Evolutionary conservation across 1,140 invertebrate genomes (phyloP).

Genomic region (Eriosoma lanigerum): DNA sequence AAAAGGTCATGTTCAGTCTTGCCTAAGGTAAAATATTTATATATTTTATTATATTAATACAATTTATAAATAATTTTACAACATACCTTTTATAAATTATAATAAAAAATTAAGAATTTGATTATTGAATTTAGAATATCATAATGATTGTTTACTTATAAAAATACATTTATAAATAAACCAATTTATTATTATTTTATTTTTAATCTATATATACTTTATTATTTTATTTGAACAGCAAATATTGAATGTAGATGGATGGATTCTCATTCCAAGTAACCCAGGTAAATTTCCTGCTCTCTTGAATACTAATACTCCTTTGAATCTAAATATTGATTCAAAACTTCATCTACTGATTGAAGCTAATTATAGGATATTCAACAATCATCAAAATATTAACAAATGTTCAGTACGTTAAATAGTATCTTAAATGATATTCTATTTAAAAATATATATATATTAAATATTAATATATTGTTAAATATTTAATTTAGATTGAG

Average conservation of each 20-base stretch:
- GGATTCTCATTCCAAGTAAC: conserved; percentile 42
- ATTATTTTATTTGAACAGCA: conserved; percentile 61
- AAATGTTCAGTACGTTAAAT: conserved; percentile 27
- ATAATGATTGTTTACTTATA: too few species aligned
- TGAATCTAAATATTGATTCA: conserved; percentile 18
- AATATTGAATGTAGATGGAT: conserved; percentile 54
- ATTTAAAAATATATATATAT: too few species aligned
- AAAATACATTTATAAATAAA: too few species aligned
- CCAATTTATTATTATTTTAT: too few species aligned
- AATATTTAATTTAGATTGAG: conserved; percentile 63
- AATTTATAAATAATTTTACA: neutral
- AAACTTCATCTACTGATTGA: conserved; percentile 43
- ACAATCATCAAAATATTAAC: conserved; percentile 1
- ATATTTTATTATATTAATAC: conserved; percentile 19
- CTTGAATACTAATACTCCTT: neutral
- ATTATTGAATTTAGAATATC: too few species aligned
- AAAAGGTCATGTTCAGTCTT: conserved; percentile 62
- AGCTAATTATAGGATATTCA: conserved; percentile 16
- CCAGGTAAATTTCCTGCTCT: conserved; percentile 52
- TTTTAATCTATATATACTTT: conserved; percentile 51
- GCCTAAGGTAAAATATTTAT: conserved; percentile 59
- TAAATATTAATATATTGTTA: neutral
- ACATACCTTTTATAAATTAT: neutral
- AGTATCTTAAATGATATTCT: neutral
- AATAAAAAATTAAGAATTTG: too few species aligned